Evolutionary conservation across 1,140 invertebrate genomes (phyloP).

Genomic region (Macrocentrus cingulum): DNA sequence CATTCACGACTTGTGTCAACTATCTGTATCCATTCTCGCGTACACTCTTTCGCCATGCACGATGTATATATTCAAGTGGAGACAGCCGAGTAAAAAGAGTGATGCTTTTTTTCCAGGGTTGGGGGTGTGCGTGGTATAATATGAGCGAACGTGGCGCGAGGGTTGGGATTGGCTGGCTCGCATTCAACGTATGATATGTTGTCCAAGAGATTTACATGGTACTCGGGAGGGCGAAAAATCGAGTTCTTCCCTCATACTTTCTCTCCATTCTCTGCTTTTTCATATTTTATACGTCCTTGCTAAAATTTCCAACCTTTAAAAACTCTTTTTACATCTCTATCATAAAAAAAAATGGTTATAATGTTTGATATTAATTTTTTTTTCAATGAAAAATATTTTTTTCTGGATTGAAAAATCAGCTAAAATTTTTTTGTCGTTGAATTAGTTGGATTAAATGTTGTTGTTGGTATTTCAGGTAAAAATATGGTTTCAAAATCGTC

Average conservation of each 20-base stretch:
- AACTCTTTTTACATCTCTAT: no score
- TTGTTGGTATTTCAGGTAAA: constrained; percentile 71
- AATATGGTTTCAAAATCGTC: constrained; percentile 94
- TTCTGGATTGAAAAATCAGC: no score
- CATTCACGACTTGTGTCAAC: no score
- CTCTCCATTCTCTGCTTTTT: constrained; percentile 25
- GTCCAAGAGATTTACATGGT: constrained; percentile 53
- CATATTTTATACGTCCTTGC: constrained; percentile 20
- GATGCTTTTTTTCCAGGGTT: constrained; percentile 24
- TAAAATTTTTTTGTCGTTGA: no score
- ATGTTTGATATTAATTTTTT: no score
- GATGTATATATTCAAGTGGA: constrained; percentile 12
- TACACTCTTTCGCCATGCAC: no score
- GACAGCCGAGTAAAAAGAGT: constrained; percentile 12
- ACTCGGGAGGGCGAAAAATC: constrained; percentile 46
- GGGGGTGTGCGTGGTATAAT: constrained; percentile 30
- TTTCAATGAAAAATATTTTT: no score
- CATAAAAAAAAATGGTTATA: no score
- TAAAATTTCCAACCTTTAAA: no score
- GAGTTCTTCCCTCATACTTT: constrained; percentile 36
- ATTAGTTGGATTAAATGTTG: not conserved
- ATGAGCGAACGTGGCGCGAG: constrained; percentile 11
- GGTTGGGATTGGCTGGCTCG: constrained; percentile 27
- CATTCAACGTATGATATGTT: constrained; percentile 47
- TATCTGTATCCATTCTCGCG: constrained; percentile 32